Evolutionary conservation across 2,888 invertebrate species (phyloP).

Genomic region (Hirudinaria manillensis): DNA sequence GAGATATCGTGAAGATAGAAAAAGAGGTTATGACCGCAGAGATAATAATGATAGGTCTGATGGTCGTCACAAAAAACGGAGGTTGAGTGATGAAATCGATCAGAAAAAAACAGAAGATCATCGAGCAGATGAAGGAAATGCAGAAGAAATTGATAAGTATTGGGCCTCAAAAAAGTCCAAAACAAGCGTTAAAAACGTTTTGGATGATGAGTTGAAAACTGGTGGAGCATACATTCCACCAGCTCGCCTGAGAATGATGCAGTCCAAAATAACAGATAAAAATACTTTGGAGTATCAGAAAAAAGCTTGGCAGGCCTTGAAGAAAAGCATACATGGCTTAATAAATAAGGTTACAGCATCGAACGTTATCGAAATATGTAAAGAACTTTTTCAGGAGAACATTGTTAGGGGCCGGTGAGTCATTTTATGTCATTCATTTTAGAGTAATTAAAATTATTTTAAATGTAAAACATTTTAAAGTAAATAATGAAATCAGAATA

Average conservation of each 20-base stretch:
- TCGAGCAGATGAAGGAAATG: not conserved
- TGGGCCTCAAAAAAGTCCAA: constrained; percentile 2
- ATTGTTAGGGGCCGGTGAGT: constrained; percentile 77
- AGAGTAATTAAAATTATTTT: not conserved
- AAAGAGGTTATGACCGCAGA: too few species aligned
- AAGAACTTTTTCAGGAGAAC: constrained; percentile 86
- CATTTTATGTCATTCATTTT: not conserved
- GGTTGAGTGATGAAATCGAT: not conserved
- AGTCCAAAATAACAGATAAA: constrained; percentile 65
- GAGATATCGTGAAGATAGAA: too few species aligned
- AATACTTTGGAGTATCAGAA: constrained; percentile 72
- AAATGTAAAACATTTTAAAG: not conserved
- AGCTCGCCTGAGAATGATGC: constrained; percentile 65
- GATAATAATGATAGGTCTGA: too few species aligned
- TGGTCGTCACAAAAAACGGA: not conserved
- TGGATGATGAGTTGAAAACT: constrained; percentile 25
- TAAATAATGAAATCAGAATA: too few species aligned
- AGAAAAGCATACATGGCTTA: constrained; percentile 94
- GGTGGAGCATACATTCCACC: constrained; percentile 87
- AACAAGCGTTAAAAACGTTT: not conserved
- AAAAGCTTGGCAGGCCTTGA: constrained; percentile 95
- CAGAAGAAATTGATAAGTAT: not conserved
- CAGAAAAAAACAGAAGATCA: not conserved
- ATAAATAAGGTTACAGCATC: constrained; percentile 90
- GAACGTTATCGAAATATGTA: constrained; percentile 80